Base-by-base conservation (phyloP, 2,113 vertebrate species). In the Protobothrops flavoviridis region DNA sequence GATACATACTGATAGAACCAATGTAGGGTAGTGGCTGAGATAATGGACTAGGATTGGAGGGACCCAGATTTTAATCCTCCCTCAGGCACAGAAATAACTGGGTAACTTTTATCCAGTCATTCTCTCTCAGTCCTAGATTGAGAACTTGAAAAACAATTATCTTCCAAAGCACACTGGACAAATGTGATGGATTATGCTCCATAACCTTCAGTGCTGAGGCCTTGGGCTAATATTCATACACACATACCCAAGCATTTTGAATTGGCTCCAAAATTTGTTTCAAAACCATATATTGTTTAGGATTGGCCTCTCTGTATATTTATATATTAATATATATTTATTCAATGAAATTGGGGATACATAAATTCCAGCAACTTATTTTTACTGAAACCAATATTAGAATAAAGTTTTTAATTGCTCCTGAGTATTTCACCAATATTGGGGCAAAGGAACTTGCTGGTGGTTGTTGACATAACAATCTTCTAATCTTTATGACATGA, bases 201-300 rank as follows among this genome's bases (percentile, higher is more conserved):
- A 69, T 29, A n/a, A 69, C 4, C 61, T 69, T 69, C 29, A n/a
- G 10, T 69, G 4, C 29, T 12, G 26, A 69, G 24, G 12, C 11
- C 61, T 69, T n/a, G 29, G 29, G 11, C 29, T 69, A 69, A 69
- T 69, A 69, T 64, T 4, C 11, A 29, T 64, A 64, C 61, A 94
- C 92, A 55, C 95, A 81, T 15, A 94, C 57, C 17, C 69, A 50
- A 92, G 33, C 56, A 20, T 81, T 17, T n/a, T 39, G 21, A 15
- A 45, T 9, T 64, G 7, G 48, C 81, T 24, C 10, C 21, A 52
- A 64, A 11, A 20, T 5, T 69, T 48, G 57, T 4, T 55, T 55
- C 6, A 56, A 59, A 56, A 20, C 3, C n/a, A 87, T 55, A 10
- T 85, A 39, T 93, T 17, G 7, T 21, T 93, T 52, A 33, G 39